Evolutionary conservation across 37 sponge, comb jelly and placozoan genomes (phyloP), one percentile per base, ranked within the genome.

Genomic region (Spongia lamella): DNA sequence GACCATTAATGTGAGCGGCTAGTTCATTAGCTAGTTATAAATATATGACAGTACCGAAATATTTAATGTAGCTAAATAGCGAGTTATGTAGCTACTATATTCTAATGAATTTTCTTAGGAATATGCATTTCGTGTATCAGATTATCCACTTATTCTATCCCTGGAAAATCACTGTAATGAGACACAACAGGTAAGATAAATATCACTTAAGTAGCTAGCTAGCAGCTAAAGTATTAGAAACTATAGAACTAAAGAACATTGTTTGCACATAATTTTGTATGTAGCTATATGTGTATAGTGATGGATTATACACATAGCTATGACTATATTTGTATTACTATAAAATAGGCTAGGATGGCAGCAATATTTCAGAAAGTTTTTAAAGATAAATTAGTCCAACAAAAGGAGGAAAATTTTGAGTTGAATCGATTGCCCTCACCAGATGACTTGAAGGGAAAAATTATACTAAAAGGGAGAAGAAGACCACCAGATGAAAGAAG

Each of bases 81-180:
- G n/a, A n/a, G n/a, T n/a, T n/a, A n/a, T n/a, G n/a, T n/a, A n/a
- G n/a, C n/a, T n/a, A n/a, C n/a, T n/a, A n/a, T n/a, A n/a, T n/a
- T n/a, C n/a, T n/a, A n/a, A n/a, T n/a, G 47, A 13, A 43, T 43
- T 27, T 53, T 19, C 35, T 14, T 69, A 90, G 91, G 83, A 90
- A 20, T 90, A 90, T 78, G 87, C 86, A 9, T 90, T 90, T 61
- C 40, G 1, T 19, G 34, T 68, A 9, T 85, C 91, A 7, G 36
- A 70, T 38, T 90, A 74, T 56, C 91, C 91, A 9, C 68, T 90
- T 32, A 82, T 90, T 61, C 79, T 90, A 47, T 90, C 91, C 61
- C 72, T 90, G 54, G 91, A 85, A 70, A 90, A 90, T 63, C 91
- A 90, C 83, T 90, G 91, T 79, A 63, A 53, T 33, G 19, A 32